These are phyloP conservation scores for Eubucco bourcierii DNA, from an alignment of 2,113 vertebrate genomes.

Conservation along the genomic window DNA sequence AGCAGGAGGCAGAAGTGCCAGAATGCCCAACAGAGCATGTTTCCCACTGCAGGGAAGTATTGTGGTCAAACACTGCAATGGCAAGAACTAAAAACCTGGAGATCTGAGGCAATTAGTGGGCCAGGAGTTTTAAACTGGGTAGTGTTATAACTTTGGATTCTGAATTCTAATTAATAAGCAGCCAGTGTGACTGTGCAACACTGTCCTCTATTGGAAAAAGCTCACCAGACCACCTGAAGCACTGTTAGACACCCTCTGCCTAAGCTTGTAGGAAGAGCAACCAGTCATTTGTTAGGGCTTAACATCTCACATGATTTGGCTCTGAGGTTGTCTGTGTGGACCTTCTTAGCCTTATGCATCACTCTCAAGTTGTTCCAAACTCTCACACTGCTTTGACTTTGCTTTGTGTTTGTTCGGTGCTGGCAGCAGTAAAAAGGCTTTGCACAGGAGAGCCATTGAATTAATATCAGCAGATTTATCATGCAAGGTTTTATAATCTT, in stretches of 20 bases:
- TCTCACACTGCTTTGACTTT: background rate
- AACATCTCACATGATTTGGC: background rate
- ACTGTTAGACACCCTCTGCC: background rate
- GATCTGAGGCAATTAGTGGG: background rate
- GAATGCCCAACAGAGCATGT: rapidly evolving
- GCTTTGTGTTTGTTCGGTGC: background rate
- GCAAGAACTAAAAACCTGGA: background rate
- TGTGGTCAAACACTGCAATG: background rate
- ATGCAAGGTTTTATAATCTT: background rate
- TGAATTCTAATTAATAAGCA: background rate
- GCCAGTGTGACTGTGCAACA: conserved; percentile 34
- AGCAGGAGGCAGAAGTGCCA: background rate
- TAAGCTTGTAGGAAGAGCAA: background rate
- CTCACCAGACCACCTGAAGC: background rate
- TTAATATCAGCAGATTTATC: conserved; percentile 49
- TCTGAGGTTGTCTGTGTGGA: background rate
- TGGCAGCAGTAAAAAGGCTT: conserved; percentile 27
- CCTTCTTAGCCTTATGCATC: background rate
- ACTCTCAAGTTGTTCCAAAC: background rate
- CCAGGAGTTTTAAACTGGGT: background rate
- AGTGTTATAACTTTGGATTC: background rate
- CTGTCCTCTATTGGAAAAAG: conserved; percentile 57
- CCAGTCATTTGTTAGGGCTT: background rate
- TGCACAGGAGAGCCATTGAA: conserved; percentile 47
- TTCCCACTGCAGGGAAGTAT: rapidly evolving